Evolutionary conservation across 2,888 invertebrate genomes (phyloP).

Genomic region (Coleophora deauratella): DNA sequence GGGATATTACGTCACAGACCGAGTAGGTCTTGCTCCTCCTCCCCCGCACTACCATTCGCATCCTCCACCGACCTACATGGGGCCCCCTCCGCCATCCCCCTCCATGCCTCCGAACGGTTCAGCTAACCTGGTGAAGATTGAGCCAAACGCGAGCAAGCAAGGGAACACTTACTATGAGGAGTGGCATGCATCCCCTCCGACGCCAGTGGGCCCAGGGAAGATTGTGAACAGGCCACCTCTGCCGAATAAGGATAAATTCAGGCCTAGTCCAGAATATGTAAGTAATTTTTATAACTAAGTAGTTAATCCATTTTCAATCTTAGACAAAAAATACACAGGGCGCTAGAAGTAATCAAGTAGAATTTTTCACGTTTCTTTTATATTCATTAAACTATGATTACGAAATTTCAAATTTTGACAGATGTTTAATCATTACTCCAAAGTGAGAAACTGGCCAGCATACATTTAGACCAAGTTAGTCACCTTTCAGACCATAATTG

Average conservation of each 20-base stretch:
- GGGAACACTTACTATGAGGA: conserved; percentile 44
- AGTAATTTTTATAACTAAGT: no score
- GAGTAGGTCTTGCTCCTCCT: conserved; percentile 42
- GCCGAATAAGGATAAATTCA: conserved; percentile 56
- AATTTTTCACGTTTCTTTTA: no score
- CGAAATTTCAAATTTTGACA: no score
- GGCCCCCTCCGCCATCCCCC: conserved; percentile 7
- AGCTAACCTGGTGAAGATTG: no score
- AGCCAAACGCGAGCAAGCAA: conserved; percentile 3
- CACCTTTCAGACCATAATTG: no score
- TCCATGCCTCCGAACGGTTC: conserved; percentile 6
- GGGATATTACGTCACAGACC: conserved; percentile 62
- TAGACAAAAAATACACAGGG: no score
- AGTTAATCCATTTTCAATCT: neutral
- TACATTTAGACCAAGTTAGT: no score
- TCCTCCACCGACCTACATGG: conserved; percentile 3
- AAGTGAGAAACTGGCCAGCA: neutral
- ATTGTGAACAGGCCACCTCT: conserved; percentile 61
- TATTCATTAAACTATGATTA: no score
- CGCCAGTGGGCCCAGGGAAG: conserved; percentile 44
- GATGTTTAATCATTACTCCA: no score
- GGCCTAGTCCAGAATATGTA: conserved; percentile 44
- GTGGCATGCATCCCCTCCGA: conserved; percentile 49
- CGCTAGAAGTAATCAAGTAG: no score
- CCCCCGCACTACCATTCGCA: conserved; percentile 19